A percentile compares a stretch with the other conserved stretches of the same genome.
phyloP scores from a whole-genome alignment of 2,888 invertebrate genomes.

The Malthinus seriepunctatus region DNA sequence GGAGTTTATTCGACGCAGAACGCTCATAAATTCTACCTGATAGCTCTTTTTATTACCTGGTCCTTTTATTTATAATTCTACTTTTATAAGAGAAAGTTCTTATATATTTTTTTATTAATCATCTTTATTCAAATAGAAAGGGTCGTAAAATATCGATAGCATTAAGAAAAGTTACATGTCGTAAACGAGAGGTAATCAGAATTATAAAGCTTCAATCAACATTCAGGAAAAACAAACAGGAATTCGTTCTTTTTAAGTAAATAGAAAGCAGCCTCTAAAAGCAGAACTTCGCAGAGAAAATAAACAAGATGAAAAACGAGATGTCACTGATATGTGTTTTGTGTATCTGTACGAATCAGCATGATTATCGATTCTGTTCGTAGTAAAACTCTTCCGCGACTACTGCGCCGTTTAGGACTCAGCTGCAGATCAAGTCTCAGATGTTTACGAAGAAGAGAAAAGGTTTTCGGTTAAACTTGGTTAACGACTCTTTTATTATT shows the following conservation, averaged over 20 bases:
- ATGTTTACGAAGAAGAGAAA: constrained; percentile 22
- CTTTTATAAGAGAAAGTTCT: background rate
- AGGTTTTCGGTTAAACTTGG: constrained; percentile 15
- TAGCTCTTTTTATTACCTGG: constrained; percentile 31
- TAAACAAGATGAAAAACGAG: constrained; percentile 34
- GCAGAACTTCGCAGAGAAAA: constrained; percentile 22
- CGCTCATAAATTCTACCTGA: constrained; percentile 28
- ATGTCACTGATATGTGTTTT: constrained; percentile 37
- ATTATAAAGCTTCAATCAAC: constrained; percentile 26
- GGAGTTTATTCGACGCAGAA: constrained; percentile 26
- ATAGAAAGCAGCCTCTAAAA: constrained; percentile 16
- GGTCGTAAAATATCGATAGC: constrained; percentile 1
- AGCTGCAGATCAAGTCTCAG: constrained; percentile 22
- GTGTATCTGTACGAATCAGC: constrained; percentile 35
- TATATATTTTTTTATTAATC: background rate
- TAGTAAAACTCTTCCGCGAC: constrained; percentile 23
- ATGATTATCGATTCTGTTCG: constrained; percentile 33
- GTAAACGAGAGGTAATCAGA: constrained; percentile 19
- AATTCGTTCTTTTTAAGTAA: constrained; percentile 16
- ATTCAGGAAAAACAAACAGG: constrained; percentile 23
- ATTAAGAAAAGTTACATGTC: constrained; percentile 1
- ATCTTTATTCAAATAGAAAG: background rate
- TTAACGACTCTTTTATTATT: constrained; percentile 6
- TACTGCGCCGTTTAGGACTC: constrained; percentile 23
- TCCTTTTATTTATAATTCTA: constrained; percentile 29